phyloP scores from a whole-genome alignment of 2,113 vertebrate species.

The Apodemus speciosus region DNA sequence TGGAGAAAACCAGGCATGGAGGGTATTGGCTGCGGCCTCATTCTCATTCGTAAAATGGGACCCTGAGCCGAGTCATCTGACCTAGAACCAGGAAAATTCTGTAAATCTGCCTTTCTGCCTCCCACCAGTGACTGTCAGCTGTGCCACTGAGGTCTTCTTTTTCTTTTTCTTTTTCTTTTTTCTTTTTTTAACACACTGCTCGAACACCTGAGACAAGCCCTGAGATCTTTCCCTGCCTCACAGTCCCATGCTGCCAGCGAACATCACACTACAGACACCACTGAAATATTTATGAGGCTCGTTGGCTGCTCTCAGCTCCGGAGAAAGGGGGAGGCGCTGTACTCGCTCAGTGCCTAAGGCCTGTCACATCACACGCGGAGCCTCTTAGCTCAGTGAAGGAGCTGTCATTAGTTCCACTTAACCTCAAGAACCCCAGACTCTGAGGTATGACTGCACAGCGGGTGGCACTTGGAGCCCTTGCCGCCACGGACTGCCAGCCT shows the following conservation, averaged over 20 bases:
- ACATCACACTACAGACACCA: background rate
- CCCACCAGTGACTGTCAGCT: background rate
- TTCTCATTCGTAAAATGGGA: background rate
- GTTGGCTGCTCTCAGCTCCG: background rate
- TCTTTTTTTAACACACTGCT: background rate
- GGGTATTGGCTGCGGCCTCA: too few species aligned
- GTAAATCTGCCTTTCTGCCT: background rate
- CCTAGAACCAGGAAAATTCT: constrained; percentile 21
- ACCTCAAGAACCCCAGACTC: background rate
- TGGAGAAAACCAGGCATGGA: background rate
- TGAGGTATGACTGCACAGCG: too few species aligned
- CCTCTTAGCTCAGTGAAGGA: background rate
- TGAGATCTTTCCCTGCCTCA: background rate
- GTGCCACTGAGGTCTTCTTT: background rate
- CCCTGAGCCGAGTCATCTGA: background rate
- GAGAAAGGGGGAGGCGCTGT: background rate
- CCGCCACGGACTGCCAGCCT: background rate
- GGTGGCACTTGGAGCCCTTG: background rate
- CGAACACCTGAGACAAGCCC: constrained; percentile 6
- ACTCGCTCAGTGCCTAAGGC: background rate
- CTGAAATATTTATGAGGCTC: constrained; percentile 68
- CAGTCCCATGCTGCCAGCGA: background rate
- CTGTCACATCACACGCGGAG: background rate
- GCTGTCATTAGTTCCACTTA: background rate
- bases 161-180: too few species aligned